A percentile compares a stretch with the other conserved stretches of the same genome.
Conservation (phyloP, 2,113 vertebrate species). For the Trogon melanurus region DNA sequence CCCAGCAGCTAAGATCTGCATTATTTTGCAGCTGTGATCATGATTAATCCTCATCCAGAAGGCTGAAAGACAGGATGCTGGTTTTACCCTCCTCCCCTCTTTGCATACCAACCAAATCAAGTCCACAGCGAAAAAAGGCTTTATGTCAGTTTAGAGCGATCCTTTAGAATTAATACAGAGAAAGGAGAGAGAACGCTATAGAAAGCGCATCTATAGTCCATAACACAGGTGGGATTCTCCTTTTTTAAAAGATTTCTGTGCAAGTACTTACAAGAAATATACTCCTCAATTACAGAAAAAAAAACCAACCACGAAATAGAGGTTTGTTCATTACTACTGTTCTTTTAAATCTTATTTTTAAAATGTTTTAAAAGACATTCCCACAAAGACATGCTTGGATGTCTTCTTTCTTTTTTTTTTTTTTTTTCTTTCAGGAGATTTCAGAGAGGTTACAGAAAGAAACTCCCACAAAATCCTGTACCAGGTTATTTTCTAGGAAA, state of each 20-base stretch:
- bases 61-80: conserved; percentile 23
- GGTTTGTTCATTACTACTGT: background rate
- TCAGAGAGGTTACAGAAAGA: background rate
- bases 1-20: conserved; percentile 18
- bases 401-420: accelerated
- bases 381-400: background rate
- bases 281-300: background rate
- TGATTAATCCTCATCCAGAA: conserved; percentile 40
- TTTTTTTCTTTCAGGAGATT: background rate
- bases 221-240: background rate
- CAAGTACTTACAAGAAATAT: background rate
- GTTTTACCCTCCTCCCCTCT: background rate
- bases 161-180: background rate
- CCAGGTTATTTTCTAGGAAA: background rate
- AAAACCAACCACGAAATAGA: background rate
- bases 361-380: background rate
- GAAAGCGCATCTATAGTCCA: background rate
- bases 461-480: background rate
- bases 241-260: background rate
- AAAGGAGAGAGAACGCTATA: background rate
- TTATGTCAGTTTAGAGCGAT: background rate
- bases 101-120: background rate
- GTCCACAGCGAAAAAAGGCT: background rate
- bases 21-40: conserved; percentile 48
- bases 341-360: background rate